A percentile compares a stretch with the other conserved stretches of the same genome.
These are phyloP conservation scores for Paralvinella palmiformis DNA, from an alignment of 1,140 invertebrate genomes.

Conservation along the genomic window DNA sequence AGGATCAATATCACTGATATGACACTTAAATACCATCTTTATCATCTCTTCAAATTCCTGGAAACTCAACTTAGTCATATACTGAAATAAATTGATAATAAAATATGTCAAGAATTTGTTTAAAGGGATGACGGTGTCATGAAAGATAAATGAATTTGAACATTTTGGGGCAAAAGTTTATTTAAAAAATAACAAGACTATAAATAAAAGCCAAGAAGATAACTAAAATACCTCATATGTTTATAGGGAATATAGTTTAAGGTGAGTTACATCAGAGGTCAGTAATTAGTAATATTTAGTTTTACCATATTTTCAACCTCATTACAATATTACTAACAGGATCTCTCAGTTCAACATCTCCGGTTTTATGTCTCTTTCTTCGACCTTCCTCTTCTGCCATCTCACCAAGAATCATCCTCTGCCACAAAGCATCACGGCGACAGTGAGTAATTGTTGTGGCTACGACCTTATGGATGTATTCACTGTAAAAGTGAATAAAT, in stretches of 20 bases:
- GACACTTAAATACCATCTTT: conserved; percentile 56
- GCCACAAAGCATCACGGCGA: conserved; percentile 67
- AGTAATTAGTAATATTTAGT: neutral
- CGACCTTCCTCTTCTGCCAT: conserved; percentile 31
- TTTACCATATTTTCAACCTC: neutral
- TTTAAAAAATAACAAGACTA: neutral
- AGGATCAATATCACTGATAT: conserved; percentile 58
- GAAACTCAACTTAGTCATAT: conserved; percentile 52
- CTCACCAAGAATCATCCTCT: conserved; percentile 56
- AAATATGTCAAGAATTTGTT: neutral
- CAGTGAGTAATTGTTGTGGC: conserved; percentile 64
- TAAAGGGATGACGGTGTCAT: neutral
- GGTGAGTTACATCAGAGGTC: neutral
- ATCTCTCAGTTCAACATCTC: conserved; percentile 18
- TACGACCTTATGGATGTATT: conserved; percentile 61
- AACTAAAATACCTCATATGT: neutral
- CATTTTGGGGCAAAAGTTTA: neutral
- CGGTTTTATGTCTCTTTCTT: conserved; percentile 30
- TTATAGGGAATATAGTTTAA: neutral
- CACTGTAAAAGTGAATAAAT: conserved; percentile 21
- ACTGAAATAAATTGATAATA: conserved; percentile 18
- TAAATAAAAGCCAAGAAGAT: conserved; percentile 10
- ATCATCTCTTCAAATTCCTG: conserved; percentile 64
- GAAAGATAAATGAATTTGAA: neutral
- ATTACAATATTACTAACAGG: neutral